Evolutionary conservation across 2,888 invertebrate genomes (phyloP).

Genomic region (Mermis nigrescens): DNA sequence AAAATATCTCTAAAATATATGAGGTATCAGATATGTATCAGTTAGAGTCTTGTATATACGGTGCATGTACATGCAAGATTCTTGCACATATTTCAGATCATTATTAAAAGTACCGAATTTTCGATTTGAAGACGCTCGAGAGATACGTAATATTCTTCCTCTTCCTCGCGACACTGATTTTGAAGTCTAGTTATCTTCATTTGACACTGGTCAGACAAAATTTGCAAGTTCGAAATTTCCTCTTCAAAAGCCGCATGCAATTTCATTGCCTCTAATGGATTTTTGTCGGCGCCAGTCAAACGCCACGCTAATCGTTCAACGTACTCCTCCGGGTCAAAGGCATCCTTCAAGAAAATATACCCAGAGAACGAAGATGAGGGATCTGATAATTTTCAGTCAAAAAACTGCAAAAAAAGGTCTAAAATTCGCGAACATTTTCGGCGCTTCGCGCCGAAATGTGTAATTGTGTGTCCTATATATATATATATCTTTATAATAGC

Average conservation of each 20-base stretch:
- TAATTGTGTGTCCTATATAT: too few relatives aligned
- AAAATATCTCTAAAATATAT: too few relatives aligned
- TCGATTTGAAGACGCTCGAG: slow-evolving; percentile 25
- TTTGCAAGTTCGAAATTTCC: slow-evolving; percentile 26
- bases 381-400: background rate
- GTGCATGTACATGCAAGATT: too few relatives aligned
- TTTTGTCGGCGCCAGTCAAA: slow-evolving; percentile 52
- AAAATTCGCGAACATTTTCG: background rate
- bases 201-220: slow-evolving; percentile 17
- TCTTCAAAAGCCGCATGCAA: slow-evolving; percentile 23
- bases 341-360: too few relatives aligned
- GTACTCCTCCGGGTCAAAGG: slow-evolving; percentile 89
- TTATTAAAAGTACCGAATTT: slow-evolving; percentile 15
- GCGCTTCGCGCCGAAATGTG: too few relatives aligned
- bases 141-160: slow-evolving; percentile 24
- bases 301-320: slow-evolving; percentile 88
- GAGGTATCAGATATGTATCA: too few relatives aligned
- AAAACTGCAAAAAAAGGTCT: background rate
- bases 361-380: too few relatives aligned
- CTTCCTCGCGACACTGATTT: slow-evolving; percentile 24
- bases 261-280: slow-evolving; percentile 38
- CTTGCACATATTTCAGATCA: background rate
- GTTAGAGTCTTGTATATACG: too few relatives aligned
- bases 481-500: too few relatives aligned
- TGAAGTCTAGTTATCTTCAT: slow-evolving; percentile 25